These are phyloP conservation scores for Tetraneura akinire DNA, from an alignment of 1,140 invertebrate species.

Conservation along the genomic window DNA sequence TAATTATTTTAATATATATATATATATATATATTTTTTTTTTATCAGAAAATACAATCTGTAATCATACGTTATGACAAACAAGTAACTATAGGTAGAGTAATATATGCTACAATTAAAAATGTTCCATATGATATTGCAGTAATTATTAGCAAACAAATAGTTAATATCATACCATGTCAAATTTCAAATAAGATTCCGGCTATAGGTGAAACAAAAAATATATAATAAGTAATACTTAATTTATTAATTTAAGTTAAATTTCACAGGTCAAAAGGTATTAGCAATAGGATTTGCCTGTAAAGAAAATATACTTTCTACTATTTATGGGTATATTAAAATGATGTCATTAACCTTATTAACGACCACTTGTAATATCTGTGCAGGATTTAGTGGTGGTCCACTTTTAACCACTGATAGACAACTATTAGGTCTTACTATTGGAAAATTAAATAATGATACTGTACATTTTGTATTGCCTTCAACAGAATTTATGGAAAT, in stretches of 20 bases:
- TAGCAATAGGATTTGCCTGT: not conserved
- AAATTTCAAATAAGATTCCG: not conserved
- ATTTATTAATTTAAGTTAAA: not conserved
- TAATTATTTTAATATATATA: too few relatives aligned
- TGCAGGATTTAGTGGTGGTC: conserved; percentile 23
- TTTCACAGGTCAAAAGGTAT: conserved; percentile 10
- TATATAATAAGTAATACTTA: not conserved
- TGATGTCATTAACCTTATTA: not conserved
- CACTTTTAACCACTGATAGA: not conserved
- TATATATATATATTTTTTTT: not conserved
- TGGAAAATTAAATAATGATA: not conserved
- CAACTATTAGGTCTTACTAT: conserved; percentile 8
- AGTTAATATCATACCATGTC: not conserved
- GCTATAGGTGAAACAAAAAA: not conserved
- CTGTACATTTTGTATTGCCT: not conserved
- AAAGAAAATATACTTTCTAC: not conserved
- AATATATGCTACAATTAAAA: not conserved
- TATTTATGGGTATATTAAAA: not conserved
- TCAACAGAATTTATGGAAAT: conserved; percentile 6
- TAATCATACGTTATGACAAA: not conserved
- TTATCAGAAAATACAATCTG: not conserved
- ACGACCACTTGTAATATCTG: conserved; percentile 2
- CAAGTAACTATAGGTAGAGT: not conserved
- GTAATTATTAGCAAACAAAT: not conserved
- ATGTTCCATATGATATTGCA: not conserved